These are phyloP conservation scores for Athalia cordata DNA, from an alignment of 2,888 invertebrate species.

Conservation along the genomic window DNA sequence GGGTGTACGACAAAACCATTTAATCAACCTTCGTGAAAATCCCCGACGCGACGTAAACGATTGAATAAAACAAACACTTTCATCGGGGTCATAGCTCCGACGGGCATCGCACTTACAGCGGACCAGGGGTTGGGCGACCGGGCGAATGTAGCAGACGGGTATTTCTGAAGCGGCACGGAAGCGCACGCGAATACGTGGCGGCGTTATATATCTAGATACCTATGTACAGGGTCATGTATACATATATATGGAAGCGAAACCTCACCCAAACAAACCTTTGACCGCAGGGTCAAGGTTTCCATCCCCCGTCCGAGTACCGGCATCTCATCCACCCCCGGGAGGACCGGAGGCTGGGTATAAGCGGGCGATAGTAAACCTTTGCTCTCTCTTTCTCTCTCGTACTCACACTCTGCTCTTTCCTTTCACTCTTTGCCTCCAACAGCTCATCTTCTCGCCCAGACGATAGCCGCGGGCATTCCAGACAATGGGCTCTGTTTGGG, in stretches of 20 bases:
- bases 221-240: background rate
- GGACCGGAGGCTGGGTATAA: slow-evolving; percentile 49
- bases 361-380: slow-evolving; percentile 44
- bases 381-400: slow-evolving; percentile 44
- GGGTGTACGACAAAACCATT: slow-evolving; percentile 6
- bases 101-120: slow-evolving; percentile 31
- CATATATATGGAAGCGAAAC: slow-evolving; percentile 14
- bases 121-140: slow-evolving; percentile 17
- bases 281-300: slow-evolving; percentile 64
- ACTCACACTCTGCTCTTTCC: slow-evolving; percentile 24
- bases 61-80: slow-evolving; percentile 37
- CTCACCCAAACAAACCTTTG: slow-evolving; percentile 67
- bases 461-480: slow-evolving; percentile 57
- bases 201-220: background rate
- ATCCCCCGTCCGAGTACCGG: slow-evolving; percentile 45
- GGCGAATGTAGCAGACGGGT: slow-evolving; percentile 30
- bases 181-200: background rate
- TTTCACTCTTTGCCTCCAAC: slow-evolving; percentile 35
- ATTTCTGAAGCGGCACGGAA: slow-evolving; percentile 22
- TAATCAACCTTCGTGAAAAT: background rate
- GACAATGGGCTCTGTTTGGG: slow-evolving; percentile 48
- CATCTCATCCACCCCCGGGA: slow-evolving; percentile 59
- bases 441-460: slow-evolving; percentile 48
- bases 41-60: slow-evolving; percentile 17
- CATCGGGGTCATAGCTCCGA: slow-evolving; percentile 28